phyloP scores from a whole-genome alignment of 2,113 vertebrate genomes.

The Melanerpes formicivorus region DNA sequence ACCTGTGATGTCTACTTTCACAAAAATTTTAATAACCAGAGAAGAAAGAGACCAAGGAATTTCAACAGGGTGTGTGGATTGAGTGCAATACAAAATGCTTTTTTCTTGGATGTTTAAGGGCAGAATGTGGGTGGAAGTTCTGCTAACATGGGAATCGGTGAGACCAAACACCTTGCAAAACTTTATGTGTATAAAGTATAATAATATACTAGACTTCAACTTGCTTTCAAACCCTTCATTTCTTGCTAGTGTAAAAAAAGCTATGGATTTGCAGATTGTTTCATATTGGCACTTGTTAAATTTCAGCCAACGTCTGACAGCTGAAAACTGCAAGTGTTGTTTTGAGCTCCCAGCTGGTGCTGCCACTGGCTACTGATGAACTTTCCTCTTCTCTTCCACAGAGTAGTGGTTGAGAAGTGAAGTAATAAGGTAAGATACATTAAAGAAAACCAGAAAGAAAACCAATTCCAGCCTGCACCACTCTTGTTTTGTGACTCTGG shows the following conservation, averaged over 20 bases:
- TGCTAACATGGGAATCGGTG: not conserved
- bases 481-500: not conserved
- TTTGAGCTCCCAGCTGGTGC: not conserved
- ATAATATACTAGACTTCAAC: not conserved
- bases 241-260: not conserved
- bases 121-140: not conserved
- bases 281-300: not conserved
- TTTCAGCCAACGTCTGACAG: not conserved
- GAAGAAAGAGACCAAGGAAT: not conserved
- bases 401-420: not conserved
- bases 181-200: not conserved
- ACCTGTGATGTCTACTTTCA: not conserved
- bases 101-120: not conserved
- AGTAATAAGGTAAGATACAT: not conserved
- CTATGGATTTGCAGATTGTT: not conserved
- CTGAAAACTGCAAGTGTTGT: not conserved
- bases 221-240: not conserved
- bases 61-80: not conserved
- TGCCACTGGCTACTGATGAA: slow-evolving; percentile 9
- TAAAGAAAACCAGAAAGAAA: not conserved
- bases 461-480: fast-evolving
- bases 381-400: slow-evolving; percentile 4
- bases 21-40: not conserved
- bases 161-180: not conserved
- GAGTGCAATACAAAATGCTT: not conserved